These are phyloP conservation scores for Periphyllus acericola DNA, from an alignment of 2,888 invertebrate species.

Conservation along the genomic window DNA sequence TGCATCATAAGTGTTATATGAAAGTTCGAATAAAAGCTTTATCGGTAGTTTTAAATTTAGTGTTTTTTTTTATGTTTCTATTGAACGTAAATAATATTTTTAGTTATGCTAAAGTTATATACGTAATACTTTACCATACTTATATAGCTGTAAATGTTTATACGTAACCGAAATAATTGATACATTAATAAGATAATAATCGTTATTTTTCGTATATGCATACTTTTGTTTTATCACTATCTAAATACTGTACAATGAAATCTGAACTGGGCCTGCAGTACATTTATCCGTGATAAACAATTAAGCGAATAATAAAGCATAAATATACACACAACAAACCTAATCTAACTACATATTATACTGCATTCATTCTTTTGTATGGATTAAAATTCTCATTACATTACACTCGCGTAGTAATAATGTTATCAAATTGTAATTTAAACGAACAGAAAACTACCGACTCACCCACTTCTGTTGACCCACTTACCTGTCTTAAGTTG, in stretches of 20 bases:
- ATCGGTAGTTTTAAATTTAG: too few species aligned
- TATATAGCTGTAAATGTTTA: too few species aligned
- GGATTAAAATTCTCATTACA: background rate
- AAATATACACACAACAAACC: too few species aligned
- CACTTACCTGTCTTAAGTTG: background rate
- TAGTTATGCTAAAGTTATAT: too few species aligned
- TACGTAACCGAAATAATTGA: too few species aligned
- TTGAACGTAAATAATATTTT: too few species aligned
- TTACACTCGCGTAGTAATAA: background rate
- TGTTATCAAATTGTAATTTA: background rate
- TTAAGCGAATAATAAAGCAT: background rate
- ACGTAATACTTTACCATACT: too few species aligned
- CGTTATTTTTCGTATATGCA: background rate
- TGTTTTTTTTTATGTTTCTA: too few species aligned
- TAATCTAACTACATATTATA: background rate
- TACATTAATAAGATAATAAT: background rate
- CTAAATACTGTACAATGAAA: background rate
- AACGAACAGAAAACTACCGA: background rate
- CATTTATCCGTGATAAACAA: background rate
- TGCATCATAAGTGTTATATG: too few species aligned
- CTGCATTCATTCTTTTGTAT: background rate
- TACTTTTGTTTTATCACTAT: background rate
- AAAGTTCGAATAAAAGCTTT: too few species aligned
- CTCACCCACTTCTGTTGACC: constrained; percentile 8
- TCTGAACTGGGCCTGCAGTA: background rate